Evolutionary conservation across 2,888 invertebrate genomes (phyloP), one percentile per base, ranked within the genome.

Genomic region (Theristus sp.): DNA sequence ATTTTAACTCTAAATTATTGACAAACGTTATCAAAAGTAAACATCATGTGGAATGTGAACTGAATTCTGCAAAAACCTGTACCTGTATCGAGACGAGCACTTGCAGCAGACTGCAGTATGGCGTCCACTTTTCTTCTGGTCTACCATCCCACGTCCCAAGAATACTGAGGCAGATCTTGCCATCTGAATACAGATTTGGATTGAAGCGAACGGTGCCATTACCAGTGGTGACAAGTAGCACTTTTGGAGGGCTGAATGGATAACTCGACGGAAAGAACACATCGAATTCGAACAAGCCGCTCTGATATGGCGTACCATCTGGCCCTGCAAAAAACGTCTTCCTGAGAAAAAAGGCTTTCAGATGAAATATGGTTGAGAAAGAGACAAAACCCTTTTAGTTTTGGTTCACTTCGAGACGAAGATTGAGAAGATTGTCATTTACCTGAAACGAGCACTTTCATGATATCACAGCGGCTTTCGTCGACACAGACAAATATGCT

Each of bases 261-360:
- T 56, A 56, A 10, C 22, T 10, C 22, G 56, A 65, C n/a, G 72
- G 72, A 64, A 73, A 72, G 63, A 71, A 71, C 25, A 72, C 65
- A 57, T 73, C 73, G 59, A 72, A 72, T 60, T 72, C 77, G 69
- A 79, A 79, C 58, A 76, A 75, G 2, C 79, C 79, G 56, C 78
- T 78, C 70, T 81, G 81, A 66, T 82, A 82, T 1, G 82, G 82
- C 3, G 82, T 82, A 65, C 81, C 81, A 71, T 80, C 78, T 31
- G 78, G 79, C 17, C 81, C 81, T 25, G 56, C 25, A 54, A 54
- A 26, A 61, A 6, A 70, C 69, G 65, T 66, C 54, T 24, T 47
- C 60, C 56, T 47, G 47, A 56, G n/a, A 55, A 56, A 2, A 25
- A 59, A 55, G n/a, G 30, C 1, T 22, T 38, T 52, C 1, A 17